Conservation (phyloP, 2,113 vertebrate species). For the Todiramphus chloris region DNA sequence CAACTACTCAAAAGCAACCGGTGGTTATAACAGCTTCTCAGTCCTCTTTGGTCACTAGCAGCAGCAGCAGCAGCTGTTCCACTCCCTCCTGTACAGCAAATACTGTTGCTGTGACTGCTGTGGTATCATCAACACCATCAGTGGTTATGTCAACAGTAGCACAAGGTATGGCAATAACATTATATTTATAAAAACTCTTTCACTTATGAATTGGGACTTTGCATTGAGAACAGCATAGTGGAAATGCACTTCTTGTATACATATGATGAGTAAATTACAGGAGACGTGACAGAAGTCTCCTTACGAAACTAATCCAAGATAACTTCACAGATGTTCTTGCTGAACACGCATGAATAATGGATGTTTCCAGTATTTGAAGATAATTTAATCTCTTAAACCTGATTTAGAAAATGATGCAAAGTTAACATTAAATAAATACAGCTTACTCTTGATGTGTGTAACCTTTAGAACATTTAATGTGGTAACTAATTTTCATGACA, state of each 20-base stretch:
- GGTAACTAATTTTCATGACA: neutral
- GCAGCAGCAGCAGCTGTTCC: conserved; percentile 72
- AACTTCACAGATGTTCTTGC: neutral
- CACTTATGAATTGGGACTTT: neutral
- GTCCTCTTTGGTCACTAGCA: conserved; percentile 72
- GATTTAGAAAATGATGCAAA: neutral
- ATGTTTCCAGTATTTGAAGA: neutral
- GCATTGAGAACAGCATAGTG: neutral
- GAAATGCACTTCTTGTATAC: neutral
- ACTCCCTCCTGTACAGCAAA: conserved; percentile 72
- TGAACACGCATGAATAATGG: neutral
- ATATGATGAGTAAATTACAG: neutral
- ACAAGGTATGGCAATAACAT: conserved; percentile 76
- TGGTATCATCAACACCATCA: conserved; percentile 89
- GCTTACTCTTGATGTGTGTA: neutral
- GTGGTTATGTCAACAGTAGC: conserved; percentile 95
- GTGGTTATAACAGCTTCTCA: conserved; percentile 90
- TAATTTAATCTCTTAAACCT: neutral
- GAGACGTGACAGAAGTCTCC: neutral
- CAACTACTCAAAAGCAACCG: conserved; percentile 89
- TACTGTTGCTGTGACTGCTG: conserved; percentile 88
- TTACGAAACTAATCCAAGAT: neutral
- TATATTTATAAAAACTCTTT: neutral
- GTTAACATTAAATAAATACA: neutral
- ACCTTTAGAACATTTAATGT: neutral